Evolutionary conservation across 2,797 vertebrate genomes (phyloP).

Genomic region (Arctocebus calabarensis): DNA sequence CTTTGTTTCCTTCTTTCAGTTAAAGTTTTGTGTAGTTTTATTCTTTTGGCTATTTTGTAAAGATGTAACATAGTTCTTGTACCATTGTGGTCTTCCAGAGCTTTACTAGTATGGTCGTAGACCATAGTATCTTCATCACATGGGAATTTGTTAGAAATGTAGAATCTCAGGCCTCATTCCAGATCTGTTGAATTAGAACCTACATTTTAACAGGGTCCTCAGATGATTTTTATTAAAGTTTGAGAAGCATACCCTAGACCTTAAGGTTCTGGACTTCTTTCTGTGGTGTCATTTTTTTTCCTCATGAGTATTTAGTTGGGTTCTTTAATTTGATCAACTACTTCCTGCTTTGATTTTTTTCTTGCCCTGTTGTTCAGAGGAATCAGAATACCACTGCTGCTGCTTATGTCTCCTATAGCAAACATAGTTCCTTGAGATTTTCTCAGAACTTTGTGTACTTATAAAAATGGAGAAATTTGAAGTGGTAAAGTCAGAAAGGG

Average conservation of each 20-base stretch:
- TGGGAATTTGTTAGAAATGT: constrained; percentile 17
- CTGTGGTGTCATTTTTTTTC: constrained; percentile 2
- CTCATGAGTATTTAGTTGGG: neutral
- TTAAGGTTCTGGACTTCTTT: constrained; percentile 47
- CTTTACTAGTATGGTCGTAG: constrained; percentile 17
- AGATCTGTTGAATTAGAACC: constrained; percentile 39
- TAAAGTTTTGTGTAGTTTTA: constrained; percentile 38
- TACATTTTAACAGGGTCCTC: neutral
- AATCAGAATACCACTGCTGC: constrained; percentile 26
- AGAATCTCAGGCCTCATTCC: neutral
- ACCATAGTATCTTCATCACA: constrained; percentile 3
- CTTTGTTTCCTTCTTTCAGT: constrained; percentile 26
- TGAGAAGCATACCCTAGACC: constrained; percentile 28
- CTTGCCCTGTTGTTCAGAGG: neutral
- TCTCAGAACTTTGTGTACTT: constrained; percentile 30
- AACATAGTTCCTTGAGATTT: constrained; percentile 40
- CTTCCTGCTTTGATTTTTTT: constrained; percentile 45
- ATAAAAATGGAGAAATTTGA: constrained; percentile 40
- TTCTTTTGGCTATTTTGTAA: constrained; percentile 60
- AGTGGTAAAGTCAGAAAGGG: constrained; percentile 46
- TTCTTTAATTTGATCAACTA: neutral
- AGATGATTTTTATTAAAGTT: constrained; percentile 55
- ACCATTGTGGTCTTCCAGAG: neutral
- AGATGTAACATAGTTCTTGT: constrained; percentile 17
- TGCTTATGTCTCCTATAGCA: neutral